Evolutionary conservation across 2,888 invertebrate genomes (phyloP), one percentile per base, ranked within the genome.

Genomic region (Phaedon cochleariae): DNA sequence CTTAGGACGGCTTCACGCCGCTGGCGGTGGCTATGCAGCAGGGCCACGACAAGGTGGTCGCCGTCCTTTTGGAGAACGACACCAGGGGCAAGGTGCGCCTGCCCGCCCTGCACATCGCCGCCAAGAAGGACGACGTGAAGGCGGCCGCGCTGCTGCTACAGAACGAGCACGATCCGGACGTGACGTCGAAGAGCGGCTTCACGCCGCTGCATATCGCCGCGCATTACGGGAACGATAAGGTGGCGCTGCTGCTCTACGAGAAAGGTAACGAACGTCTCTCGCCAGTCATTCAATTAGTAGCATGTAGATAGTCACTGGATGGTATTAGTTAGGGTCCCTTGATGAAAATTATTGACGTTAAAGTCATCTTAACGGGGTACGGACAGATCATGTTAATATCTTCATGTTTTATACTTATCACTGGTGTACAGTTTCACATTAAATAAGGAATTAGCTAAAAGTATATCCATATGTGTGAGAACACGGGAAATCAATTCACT

Each of bases 1-100:
- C n/a, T n/a, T n/a, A 96, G 94, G 98, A 98, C 85, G 98, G 98
- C 2, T 98, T 98, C 85, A 98, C 98, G 18, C 98, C 98, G 0
- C 85, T 99, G 72, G 98, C 98, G 3, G 98, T 98, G 31, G 98
- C 98, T n/a, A 94, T 99, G 90, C 98, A 98, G 82, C 98, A 99
- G 77, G 94, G 94, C 0, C 98, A 98, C 85, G 98, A 98, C 80
- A 92, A 96, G 82, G 97, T 99, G 51, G 98, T 99, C 0, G 94
- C 97, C 0, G 95, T 98, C 18, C 87, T 98, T 1, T 85, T 98
- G 59, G 98, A 99, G 82, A 97, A 97, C 76, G 98, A 99, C 86
- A 95, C 96, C 22, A 88, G 96, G 70, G 97, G 98, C 64, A 98
- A 97, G 84, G 96, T 98, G 7, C 89, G 97, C 63, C 86, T 99